A percentile compares a stretch with the other conserved stretches of the same genome.
Evolutionary conservation across 2,113 vertebrate species (phyloP).

Genomic region (Cebidichthys violaceus): DNA sequence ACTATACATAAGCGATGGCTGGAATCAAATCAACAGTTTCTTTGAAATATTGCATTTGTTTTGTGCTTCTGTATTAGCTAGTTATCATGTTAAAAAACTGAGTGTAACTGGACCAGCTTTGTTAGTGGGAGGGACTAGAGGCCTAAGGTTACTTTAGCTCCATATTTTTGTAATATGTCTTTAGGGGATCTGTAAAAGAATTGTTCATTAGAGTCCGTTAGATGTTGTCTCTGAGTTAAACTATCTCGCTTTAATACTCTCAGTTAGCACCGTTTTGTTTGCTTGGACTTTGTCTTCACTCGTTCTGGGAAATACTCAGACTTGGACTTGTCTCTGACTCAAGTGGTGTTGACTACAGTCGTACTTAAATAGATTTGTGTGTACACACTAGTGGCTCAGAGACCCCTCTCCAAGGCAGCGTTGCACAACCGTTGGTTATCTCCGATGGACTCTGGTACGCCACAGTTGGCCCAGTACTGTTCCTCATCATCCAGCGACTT

Average conservation of each 20-base stretch:
- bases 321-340: neutral
- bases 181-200: neutral
- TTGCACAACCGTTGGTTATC: neutral
- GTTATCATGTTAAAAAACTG: neutral
- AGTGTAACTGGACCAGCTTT: neutral
- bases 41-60: neutral
- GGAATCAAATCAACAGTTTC: neutral
- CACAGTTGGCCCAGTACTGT: neutral
- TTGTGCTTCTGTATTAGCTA: neutral
- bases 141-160: neutral
- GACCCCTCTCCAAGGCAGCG: neutral
- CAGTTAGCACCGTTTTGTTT: neutral
- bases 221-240: neutral
- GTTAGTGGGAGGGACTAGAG: neutral
- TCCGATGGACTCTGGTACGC: neutral
- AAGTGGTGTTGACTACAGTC: neutral
- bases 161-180: neutral
- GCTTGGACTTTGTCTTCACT: neutral
- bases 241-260: neutral
- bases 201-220: neutral
- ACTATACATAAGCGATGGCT: neutral
- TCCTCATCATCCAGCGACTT: neutral
- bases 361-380: neutral
- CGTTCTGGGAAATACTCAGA: neutral
- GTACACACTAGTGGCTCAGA: neutral